Base-by-base conservation (phyloP, 1,140 invertebrate genomes). In the Aphidius ervi region DNA sequence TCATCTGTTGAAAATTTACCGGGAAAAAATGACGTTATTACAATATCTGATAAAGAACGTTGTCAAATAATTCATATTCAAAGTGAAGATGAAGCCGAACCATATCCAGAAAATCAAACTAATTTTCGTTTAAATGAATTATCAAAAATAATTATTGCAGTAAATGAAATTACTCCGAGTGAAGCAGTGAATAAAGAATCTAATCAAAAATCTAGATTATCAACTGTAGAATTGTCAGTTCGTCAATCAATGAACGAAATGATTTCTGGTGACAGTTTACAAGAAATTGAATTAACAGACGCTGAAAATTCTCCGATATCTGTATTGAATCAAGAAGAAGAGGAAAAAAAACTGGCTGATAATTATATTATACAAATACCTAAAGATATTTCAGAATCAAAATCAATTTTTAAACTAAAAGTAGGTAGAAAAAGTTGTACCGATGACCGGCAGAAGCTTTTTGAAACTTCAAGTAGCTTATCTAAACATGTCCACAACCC, bases 31-130 rank as follows among this genome's bases (percentile, higher is more conserved):
- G 23, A 42, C 9, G 6, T 1, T 39, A 3, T 5, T 39, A 16
- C 40, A 16, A 67, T 79, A 45, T 76, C 77, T 4, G 77, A 80
- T 40, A 70, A 79, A 9, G 76, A 79, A 59, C 69, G 78, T 7
- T 76, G 79, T 40, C 78, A 80, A 52, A 80, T 80, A 49, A 78
- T 79, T 52, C 76, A 79, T 63, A 68, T 79, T 52, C 65, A 70
- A 9, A 75, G 73, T 52, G 77, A 79, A 40, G 75, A 79, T 7
- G 77, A 79, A 39, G 77, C 78, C 41, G 64, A 77, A 50, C 67
- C 74, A 5, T 75, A 76, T 62, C 71, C 73, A 4, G 73, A 79
- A 59, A 65, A 50, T 58, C 69, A 39, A 63, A 72, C 59, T 1
- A 69, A 68, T 65, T 71, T 73, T 55, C 70, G 68, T 9, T 62